Evolutionary conservation across 2,113 vertebrate genomes (phyloP).

Genomic region (Turdus rufiventris): DNA sequence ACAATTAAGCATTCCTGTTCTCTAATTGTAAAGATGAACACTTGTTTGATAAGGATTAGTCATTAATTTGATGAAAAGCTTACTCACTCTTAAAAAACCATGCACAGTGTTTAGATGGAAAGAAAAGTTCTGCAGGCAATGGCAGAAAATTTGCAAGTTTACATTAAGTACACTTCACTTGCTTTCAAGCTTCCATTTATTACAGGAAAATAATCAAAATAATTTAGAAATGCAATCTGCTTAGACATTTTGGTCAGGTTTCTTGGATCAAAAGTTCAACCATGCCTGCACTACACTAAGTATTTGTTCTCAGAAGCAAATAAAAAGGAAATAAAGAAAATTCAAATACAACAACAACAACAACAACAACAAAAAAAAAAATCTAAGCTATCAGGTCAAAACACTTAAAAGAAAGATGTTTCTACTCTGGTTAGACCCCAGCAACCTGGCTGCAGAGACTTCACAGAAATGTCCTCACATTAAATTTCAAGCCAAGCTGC

Average conservation of each 20-base stretch:
- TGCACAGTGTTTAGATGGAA: background rate
- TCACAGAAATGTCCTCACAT: background rate
- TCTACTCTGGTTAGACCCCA: background rate
- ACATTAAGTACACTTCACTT: background rate
- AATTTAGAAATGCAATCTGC: background rate
- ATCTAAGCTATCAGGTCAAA: background rate
- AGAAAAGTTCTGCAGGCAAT: background rate
- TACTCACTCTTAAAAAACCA: background rate
- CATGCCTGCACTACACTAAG: background rate
- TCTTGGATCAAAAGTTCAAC: background rate
- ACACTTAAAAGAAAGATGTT: background rate
- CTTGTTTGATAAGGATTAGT: slow-evolving; percentile 12
- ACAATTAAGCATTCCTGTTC: slow-evolving; percentile 3
- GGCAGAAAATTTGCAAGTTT: background rate
- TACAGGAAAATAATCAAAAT: background rate
- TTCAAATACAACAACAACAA: background rate
- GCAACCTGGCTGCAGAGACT: background rate
- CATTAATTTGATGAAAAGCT: slow-evolving; percentile 16
- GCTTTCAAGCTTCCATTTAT: background rate
- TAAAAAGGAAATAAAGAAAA: background rate
- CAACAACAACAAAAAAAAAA: background rate
- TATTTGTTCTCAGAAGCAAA: background rate
- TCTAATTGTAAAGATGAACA: background rate
- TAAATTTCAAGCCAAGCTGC: background rate
- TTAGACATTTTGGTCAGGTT: background rate